Percentiles rank a stretch among this genome's conserved stretches.
phyloP scores from a whole-genome alignment of 2,797 vertebrate species.

The Sebastes melanostomus region DNA sequence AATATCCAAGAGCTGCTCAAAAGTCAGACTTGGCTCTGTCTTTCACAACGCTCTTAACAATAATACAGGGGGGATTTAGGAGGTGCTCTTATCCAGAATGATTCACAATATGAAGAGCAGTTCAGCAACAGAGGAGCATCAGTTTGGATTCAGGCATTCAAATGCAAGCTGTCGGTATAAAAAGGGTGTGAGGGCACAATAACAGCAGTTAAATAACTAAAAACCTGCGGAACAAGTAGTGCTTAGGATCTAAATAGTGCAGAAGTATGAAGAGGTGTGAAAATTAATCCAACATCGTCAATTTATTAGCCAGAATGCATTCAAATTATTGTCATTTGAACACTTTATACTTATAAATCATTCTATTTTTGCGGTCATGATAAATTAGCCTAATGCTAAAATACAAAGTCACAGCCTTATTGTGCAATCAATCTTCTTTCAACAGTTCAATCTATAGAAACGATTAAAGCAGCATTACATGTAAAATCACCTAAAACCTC shows the following conservation, averaged over 20 bases:
- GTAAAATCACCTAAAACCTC: background rate
- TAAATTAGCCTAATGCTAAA: background rate
- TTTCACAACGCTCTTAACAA: conserved; percentile 13
- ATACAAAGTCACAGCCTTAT: background rate
- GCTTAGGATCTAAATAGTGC: background rate
- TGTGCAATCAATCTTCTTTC: background rate
- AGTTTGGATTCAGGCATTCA: conserved; percentile 25
- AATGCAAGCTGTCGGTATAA: conserved; percentile 2
- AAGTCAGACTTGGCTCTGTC: background rate
- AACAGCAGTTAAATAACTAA: conserved; percentile 12
- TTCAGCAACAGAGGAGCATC: conserved; percentile 12
- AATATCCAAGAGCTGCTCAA: background rate
- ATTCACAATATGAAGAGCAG: conserved; percentile 21
- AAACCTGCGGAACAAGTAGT: background rate
- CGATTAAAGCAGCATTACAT: background rate
- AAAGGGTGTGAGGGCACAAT: background rate
- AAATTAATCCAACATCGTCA: background rate
- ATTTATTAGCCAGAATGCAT: background rate
- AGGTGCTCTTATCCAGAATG: conserved; percentile 21
- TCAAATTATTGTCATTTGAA: background rate
- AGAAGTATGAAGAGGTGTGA: background rate
- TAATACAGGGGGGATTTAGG: conserved; percentile 11
- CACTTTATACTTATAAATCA: background rate
- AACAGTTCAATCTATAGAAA: background rate
- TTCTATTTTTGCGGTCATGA: background rate